phyloP scores from a whole-genome alignment of 1,140 invertebrate genomes.

The Varroa destructor region DNA sequence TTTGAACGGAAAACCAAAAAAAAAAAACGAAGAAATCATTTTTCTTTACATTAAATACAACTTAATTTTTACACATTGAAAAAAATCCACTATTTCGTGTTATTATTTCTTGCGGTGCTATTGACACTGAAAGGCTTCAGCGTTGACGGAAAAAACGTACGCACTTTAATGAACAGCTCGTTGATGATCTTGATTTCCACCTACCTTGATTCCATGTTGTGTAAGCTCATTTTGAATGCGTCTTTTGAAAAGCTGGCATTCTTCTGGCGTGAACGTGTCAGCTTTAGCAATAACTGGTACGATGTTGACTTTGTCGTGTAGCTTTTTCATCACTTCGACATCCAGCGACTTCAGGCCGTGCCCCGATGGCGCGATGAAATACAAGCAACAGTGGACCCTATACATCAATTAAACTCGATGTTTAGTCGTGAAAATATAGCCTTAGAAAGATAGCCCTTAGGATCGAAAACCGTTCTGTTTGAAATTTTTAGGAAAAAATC shows the following conservation, averaged over 20 bases:
- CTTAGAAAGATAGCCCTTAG: background rate
- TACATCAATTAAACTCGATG: conserved; percentile 33
- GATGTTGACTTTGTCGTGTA: conserved; percentile 97
- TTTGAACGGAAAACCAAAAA: background rate
- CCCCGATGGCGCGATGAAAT: conserved; percentile 93
- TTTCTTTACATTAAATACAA: no score
- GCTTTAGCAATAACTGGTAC: conserved; percentile 98
- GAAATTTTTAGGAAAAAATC: background rate
- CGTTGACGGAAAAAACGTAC: no score
- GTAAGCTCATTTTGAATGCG: conserved; percentile 87
- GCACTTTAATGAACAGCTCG: no score
- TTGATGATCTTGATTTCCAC: no score
- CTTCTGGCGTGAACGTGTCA: conserved; percentile 93
- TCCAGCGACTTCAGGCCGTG: conserved; percentile 87
- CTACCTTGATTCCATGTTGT: conserved; percentile 85
- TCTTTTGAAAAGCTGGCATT: conserved; percentile 87
- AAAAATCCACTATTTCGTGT: no score
- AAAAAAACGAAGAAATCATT: no score
- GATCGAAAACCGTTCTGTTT: background rate
- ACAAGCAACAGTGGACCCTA: conserved; percentile 95
- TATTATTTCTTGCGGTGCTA: no score
- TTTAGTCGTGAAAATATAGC: background rate
- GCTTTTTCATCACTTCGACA: conserved; percentile 94
- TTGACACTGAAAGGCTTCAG: no score
- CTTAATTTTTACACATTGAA: no score